phyloP scores from a whole-genome alignment of 23 tunicate species.

The Ciona savignyi region DNA sequence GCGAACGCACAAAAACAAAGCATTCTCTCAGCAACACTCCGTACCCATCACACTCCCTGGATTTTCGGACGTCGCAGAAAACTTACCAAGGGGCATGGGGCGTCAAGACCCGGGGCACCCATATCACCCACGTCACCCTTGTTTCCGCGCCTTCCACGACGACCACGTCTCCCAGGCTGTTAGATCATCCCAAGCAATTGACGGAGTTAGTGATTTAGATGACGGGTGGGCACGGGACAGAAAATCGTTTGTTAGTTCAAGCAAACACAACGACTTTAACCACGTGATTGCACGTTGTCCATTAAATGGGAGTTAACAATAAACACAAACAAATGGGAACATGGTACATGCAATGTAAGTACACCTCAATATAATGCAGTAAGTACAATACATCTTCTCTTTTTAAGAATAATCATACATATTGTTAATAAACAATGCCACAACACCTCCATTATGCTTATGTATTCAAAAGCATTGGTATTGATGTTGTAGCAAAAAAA shows the following conservation, averaged over 20 bases:
- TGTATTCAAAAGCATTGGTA: too few relatives aligned
- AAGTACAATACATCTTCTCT: too few relatives aligned
- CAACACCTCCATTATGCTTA: too few relatives aligned
- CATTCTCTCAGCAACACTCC: neutral
- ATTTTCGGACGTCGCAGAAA: neutral
- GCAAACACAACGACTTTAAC: neutral
- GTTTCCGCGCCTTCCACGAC: conserved; percentile 61
- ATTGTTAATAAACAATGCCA: too few relatives aligned
- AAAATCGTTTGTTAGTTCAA: neutral
- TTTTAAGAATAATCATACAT: too few relatives aligned
- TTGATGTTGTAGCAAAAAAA: too few relatives aligned
- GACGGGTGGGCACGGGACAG: neutral
- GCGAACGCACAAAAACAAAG: neutral
- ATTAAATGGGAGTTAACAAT: neutral
- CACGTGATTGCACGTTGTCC: neutral
- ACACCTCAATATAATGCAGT: neutral
- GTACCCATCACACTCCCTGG: neutral
- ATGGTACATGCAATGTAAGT: neutral
- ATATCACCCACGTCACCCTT: conserved; percentile 63
- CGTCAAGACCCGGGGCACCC: conserved; percentile 87
- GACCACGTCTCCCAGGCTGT: conserved; percentile 34
- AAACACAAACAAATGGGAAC: neutral
- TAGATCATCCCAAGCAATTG: conserved; percentile 8
- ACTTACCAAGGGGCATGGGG: conserved; percentile 86
- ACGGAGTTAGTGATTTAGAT: conserved; percentile 4